phyloP scores from a whole-genome alignment of 2,888 invertebrate species.

The Scotopteryx bipunctaria region DNA sequence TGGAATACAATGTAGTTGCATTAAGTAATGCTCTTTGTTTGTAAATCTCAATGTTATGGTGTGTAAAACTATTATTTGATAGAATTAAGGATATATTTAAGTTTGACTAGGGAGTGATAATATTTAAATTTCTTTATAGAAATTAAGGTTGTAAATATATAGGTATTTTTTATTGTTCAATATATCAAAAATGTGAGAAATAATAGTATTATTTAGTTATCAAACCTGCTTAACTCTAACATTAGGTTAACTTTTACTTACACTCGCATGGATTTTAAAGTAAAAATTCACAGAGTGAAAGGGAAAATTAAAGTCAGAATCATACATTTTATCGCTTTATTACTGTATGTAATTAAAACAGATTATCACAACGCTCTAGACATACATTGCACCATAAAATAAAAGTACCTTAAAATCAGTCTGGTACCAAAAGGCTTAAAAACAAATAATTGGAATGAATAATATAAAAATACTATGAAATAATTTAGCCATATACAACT shows the following conservation, averaged over 20 bases:
- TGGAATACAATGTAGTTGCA: not conserved
- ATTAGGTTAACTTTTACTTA: no score
- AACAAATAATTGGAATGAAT: constrained; percentile 77
- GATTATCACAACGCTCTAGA: constrained; percentile 84
- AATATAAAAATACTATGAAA: constrained; percentile 81
- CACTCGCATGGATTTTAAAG: no score
- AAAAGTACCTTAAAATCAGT: constrained; percentile 83
- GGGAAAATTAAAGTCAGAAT: constrained; percentile 1
- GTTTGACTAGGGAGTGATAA: constrained; percentile 24
- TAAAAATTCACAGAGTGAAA: not conserved
- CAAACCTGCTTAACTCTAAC: no score
- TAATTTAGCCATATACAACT: constrained; percentile 79
- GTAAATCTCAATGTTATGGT: constrained; percentile 11
- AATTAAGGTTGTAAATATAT: constrained; percentile 69
- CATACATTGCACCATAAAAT: constrained; percentile 83
- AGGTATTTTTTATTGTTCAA: constrained; percentile 70
- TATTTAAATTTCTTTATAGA: constrained; percentile 37
- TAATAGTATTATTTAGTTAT: not conserved
- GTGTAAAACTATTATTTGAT: constrained; percentile 15
- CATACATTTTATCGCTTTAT: constrained; percentile 53
- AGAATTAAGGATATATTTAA: constrained; percentile 22
- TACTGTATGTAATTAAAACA: constrained; percentile 81
- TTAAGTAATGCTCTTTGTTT: not conserved
- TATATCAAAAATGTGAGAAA: constrained; percentile 49
- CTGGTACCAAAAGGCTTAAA: constrained; percentile 79